These are phyloP conservation scores for Ibycter americanus DNA, from an alignment of 2,797 vertebrate species.

Conservation along the genomic window DNA sequence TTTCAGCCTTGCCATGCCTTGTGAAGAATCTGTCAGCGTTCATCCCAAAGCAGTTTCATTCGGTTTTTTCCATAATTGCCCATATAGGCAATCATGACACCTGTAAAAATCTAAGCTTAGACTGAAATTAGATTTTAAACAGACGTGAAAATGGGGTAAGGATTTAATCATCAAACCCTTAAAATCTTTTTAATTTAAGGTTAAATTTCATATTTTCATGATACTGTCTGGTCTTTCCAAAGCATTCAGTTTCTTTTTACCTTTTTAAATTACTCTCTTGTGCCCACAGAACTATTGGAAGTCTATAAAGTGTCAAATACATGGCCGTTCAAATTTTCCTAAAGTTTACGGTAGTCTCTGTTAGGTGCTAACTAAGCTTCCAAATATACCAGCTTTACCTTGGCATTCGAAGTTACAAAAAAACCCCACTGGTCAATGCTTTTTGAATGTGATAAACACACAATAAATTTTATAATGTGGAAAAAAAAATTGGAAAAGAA, in stretches of 20 bases:
- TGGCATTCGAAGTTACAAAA: constrained; percentile 49
- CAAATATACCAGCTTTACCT: constrained; percentile 20
- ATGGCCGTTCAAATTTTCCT: neutral
- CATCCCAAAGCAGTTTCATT: constrained; percentile 44
- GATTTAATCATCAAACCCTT: constrained; percentile 36
- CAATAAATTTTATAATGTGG: constrained; percentile 46
- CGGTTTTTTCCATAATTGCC: constrained; percentile 41
- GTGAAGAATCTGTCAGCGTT: constrained; percentile 37
- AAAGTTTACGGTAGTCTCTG: neutral
- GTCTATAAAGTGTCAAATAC: neutral
- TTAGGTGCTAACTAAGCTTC: constrained; percentile 40
- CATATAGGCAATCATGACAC: neutral
- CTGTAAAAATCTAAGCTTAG: neutral
- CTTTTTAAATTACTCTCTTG: neutral
- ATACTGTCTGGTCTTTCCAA: neutral
- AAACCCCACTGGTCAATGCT: constrained; percentile 71
- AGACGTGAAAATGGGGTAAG: neutral
- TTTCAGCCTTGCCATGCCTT: constrained; percentile 53
- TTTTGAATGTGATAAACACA: constrained; percentile 83
- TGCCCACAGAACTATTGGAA: neutral
- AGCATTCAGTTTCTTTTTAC: neutral
- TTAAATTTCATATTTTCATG: neutral
- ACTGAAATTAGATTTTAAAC: constrained; percentile 5
- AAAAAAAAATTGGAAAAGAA: neutral
- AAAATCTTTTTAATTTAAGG: neutral